Evolutionary conservation across 2,797 vertebrate genomes (phyloP).

Genomic region (Helostoma temminkii): DNA sequence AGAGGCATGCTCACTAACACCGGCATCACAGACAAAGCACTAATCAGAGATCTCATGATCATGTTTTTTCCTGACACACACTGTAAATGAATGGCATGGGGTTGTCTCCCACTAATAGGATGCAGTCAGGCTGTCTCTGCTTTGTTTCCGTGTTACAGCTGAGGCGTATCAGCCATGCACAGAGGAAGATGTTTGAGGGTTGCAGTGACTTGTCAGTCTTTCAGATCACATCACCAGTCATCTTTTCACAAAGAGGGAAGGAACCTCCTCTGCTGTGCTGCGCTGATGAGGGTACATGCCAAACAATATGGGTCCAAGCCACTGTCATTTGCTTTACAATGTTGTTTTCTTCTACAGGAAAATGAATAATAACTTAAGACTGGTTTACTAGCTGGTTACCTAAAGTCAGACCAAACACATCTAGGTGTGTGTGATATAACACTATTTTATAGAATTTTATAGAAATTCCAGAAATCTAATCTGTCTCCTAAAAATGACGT

Average conservation of each 20-base stretch:
- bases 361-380: background rate
- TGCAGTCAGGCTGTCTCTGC: background rate
- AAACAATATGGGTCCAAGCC: background rate
- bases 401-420: background rate
- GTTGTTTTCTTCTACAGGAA: slow-evolving; percentile 6
- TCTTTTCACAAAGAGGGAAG: slow-evolving; percentile 8
- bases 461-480: no score
- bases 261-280: background rate
- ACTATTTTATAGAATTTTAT: no score
- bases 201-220: slow-evolving; percentile 38
- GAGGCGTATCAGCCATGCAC: slow-evolving; percentile 25
- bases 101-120: slow-evolving; percentile 14
- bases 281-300: background rate
- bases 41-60: background rate
- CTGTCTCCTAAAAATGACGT: no score
- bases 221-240: slow-evolving; percentile 32
- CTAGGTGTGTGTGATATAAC: no score
- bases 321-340: background rate
- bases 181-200: slow-evolving; percentile 26
- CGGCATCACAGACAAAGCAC: background rate
- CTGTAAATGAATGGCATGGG: background rate
- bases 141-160: slow-evolving; percentile 11
- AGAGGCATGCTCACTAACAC: slow-evolving; percentile 49
- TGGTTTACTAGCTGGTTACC: background rate
- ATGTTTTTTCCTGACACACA: background rate